A percentile compares a stretch with the other conserved stretches of the same genome.
phyloP scores from a whole-genome alignment of 2,888 invertebrate genomes.

The Sarcophaga subvicina region DNA sequence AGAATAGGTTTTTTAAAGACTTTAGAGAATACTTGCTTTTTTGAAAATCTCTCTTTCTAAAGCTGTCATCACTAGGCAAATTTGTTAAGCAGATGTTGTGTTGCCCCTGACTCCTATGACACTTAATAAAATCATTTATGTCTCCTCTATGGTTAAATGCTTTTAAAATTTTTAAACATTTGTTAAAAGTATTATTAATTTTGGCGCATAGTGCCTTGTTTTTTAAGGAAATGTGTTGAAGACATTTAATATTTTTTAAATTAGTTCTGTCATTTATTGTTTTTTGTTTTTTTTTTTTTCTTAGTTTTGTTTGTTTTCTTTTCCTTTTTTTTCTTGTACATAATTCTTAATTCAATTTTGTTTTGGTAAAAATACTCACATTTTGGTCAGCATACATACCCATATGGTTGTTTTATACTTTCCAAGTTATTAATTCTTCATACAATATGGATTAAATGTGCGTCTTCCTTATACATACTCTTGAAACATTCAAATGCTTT shows the following conservation, averaged over 20 bases:
- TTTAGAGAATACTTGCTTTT: neutral
- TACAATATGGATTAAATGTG: neutral
- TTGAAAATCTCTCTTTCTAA: no score
- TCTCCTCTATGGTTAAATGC: neutral
- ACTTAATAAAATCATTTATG: constrained; percentile 19
- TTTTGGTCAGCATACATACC: constrained; percentile 22
- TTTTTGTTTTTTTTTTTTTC: constrained; percentile 30
- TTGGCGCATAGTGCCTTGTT: neutral
- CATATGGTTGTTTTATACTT: constrained; percentile 51
- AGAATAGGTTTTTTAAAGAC: neutral
- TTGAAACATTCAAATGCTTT: constrained; percentile 24
- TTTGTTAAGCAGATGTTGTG: neutral
- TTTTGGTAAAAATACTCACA: neutral
- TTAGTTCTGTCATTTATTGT: constrained; percentile 20
- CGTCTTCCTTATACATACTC: constrained; percentile 42
- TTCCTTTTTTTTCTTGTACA: neutral
- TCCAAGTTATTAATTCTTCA: neutral
- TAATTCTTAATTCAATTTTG: neutral
- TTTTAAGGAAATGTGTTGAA: constrained; percentile 19
- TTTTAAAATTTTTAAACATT: constrained; percentile 21
- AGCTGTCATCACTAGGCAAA: constrained; percentile 23
- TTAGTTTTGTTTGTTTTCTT: neutral
- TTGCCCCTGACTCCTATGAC: constrained; percentile 28
- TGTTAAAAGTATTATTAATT: constrained; percentile 6
- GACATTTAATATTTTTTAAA: constrained; percentile 29